A percentile compares a stretch with the other conserved stretches of the same genome.
These are phyloP conservation scores for Leptopilina boulardi DNA, from an alignment of 1,140 invertebrate genomes.

Conservation along the genomic window DNA sequence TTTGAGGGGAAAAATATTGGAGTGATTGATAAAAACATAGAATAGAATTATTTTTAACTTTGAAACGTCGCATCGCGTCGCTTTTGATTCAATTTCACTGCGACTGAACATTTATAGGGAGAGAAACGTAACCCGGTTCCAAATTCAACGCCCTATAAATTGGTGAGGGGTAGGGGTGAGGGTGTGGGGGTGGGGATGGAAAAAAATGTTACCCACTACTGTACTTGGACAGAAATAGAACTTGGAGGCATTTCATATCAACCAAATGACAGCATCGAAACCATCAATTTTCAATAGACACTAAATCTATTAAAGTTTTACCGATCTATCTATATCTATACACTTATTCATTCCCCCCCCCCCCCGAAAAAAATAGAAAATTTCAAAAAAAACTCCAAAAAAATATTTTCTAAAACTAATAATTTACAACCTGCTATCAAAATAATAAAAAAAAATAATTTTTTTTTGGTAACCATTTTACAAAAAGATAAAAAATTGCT, in stretches of 20 bases:
- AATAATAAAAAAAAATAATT: too few species aligned
- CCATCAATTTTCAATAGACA: background rate
- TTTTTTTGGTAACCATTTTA: too few species aligned
- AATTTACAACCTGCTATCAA: too few species aligned
- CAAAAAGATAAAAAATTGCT: too few species aligned
- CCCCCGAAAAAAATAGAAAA: too few species aligned
- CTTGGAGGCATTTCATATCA: conserved; percentile 4
- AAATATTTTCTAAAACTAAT: too few species aligned
- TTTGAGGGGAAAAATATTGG: too few species aligned
- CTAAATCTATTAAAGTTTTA: conserved; percentile 25
- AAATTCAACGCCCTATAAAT: conserved; percentile 9
- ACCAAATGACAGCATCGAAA: background rate
- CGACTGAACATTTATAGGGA: background rate
- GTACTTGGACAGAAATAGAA: background rate
- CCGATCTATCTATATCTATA: too few species aligned
- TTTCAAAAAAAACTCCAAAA: too few species aligned
- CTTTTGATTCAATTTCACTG: conserved; percentile 24
- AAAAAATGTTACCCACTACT: background rate
- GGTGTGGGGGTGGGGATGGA: too few species aligned
- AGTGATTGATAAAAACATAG: background rate
- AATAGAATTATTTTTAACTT: conserved; percentile 27
- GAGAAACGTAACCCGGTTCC: conserved; percentile 8
- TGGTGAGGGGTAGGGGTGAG: too few species aligned
- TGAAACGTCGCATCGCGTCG: background rate
- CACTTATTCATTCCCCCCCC: too few species aligned